phyloP scores from a whole-genome alignment of 2,888 invertebrate species.

The Pyrocoelia pectoralis region DNA sequence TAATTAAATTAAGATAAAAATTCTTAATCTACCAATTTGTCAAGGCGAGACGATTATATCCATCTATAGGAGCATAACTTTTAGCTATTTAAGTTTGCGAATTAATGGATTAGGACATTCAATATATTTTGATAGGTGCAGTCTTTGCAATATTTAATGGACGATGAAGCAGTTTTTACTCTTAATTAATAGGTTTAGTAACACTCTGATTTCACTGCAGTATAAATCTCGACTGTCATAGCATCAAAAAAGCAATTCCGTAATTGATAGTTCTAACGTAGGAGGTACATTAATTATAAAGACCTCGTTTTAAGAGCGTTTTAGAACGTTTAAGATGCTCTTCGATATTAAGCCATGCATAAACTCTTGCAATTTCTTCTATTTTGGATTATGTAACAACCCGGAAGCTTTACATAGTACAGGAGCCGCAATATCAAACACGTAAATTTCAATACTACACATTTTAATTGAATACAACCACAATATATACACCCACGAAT shows the following conservation, averaged over 20 bases:
- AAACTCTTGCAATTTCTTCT: slow-evolving; percentile 6
- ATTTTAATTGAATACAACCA: no score
- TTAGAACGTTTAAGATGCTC: slow-evolving; percentile 12
- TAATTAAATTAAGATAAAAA: slow-evolving; percentile 24
- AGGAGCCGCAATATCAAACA: background rate
- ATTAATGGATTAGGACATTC: background rate
- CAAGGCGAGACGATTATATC: slow-evolving; percentile 18
- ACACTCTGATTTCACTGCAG: slow-evolving; percentile 21
- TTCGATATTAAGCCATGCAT: slow-evolving; percentile 13
- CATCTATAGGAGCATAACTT: slow-evolving; percentile 16
- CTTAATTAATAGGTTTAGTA: slow-evolving; percentile 17
- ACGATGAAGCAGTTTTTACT: background rate
- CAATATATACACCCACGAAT: no score
- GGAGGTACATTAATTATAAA: slow-evolving; percentile 23
- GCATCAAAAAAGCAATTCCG: slow-evolving; percentile 23
- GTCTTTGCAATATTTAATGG: background rate
- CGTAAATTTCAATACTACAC: no score
- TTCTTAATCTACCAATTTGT: slow-evolving; percentile 27
- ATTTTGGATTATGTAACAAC: slow-evolving; percentile 6
- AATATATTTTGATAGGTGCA: slow-evolving; percentile 2
- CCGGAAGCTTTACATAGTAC: background rate
- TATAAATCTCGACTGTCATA: slow-evolving; percentile 29
- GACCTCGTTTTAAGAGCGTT: slow-evolving; percentile 18
- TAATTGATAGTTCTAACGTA: slow-evolving; percentile 25
- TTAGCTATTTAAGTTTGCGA: background rate